Percentiles rank a stretch among this genome's conserved stretches.
phyloP scores from a whole-genome alignment of 2,888 invertebrate species.

The Lacanobia wlatinum region DNA sequence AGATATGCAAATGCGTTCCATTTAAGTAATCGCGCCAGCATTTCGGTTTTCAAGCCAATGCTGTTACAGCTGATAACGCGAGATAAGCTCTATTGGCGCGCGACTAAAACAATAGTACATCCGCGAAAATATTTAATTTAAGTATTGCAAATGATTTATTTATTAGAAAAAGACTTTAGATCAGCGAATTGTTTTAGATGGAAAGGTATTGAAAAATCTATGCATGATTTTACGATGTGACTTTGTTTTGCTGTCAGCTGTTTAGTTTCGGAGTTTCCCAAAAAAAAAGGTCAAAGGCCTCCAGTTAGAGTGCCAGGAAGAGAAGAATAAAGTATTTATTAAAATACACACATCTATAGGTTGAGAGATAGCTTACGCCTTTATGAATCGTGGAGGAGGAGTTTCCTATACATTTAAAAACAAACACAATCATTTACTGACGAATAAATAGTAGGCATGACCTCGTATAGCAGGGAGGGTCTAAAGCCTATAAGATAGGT shows the following conservation, averaged over 20 bases:
- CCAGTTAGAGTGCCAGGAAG: background rate
- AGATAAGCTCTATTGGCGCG: constrained; percentile 71
- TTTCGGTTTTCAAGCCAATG: constrained; percentile 73
- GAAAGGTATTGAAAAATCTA: background rate
- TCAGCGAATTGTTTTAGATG: background rate
- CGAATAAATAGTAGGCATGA: background rate
- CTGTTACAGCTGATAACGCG: constrained; percentile 74
- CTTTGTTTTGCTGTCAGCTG: constrained; percentile 10
- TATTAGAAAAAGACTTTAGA: background rate
- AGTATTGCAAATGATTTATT: background rate
- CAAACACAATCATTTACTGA: background rate
- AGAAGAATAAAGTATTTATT: background rate
- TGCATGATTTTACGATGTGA: background rate
- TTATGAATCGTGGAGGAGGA: background rate
- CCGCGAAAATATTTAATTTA: constrained; percentile 17
- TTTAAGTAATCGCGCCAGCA: constrained; percentile 83
- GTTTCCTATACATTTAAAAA: background rate
- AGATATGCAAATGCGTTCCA: constrained; percentile 83
- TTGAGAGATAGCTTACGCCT: background rate
- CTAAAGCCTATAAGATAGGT: background rate
- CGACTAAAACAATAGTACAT: constrained; percentile 40
- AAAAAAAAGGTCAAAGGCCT: background rate
- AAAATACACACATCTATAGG: background rate
- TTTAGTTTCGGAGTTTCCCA: background rate
- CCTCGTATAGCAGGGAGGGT: background rate